Evolutionary conservation across 2,888 invertebrate genomes (phyloP), one percentile per base, ranked within the genome.

Genomic region (Xestia ashworthii): DNA sequence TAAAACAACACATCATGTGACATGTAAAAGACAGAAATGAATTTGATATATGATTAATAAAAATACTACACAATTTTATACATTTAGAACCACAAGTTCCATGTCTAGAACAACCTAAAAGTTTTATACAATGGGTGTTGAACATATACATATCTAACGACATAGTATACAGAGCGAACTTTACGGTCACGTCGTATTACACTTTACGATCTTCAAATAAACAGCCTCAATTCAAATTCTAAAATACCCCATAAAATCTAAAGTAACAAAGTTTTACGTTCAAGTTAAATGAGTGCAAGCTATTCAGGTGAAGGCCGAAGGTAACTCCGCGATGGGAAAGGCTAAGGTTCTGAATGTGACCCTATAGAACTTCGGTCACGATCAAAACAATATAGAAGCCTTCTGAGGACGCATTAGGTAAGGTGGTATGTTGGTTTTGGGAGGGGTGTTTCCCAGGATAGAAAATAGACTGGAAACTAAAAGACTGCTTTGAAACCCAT

Each of bases 341-440:
- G 76, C 74, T 81, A 78, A 71, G 82, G 86, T 80, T 83, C 53
- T 76, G 64, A 81, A 81, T 82, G 71, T 77, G 77, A 81, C 85
- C 85, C 85, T 48, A 69, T 62, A 71, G 64, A 70, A 64, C 53
- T 83, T 14, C 71, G 69, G 72, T 83, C 82, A 83, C 82, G 82
- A 83, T 60, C 72, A 81, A n/a, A 64, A 46, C 12, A 41, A 46
- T 44, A 70, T 75, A 14, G 71, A 66, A 74, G 48, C 53, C 74
- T 78, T 78, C 60, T 71, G 72, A 81, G 62, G 81, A 84, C 32
- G 44, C 14, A 46, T 69, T 44, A 16, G 69, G 48, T 58, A 48
- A 41, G 14, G 5, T 25, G 25, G 25, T 46, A 38, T 38, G 25
- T 12, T 64, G 62, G 5, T 14, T 48, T 53, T 53, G 58, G n/a